These are phyloP conservation scores for Leistus spinibarbis DNA, from an alignment of 2,888 invertebrate genomes.

Conservation along the genomic window DNA sequence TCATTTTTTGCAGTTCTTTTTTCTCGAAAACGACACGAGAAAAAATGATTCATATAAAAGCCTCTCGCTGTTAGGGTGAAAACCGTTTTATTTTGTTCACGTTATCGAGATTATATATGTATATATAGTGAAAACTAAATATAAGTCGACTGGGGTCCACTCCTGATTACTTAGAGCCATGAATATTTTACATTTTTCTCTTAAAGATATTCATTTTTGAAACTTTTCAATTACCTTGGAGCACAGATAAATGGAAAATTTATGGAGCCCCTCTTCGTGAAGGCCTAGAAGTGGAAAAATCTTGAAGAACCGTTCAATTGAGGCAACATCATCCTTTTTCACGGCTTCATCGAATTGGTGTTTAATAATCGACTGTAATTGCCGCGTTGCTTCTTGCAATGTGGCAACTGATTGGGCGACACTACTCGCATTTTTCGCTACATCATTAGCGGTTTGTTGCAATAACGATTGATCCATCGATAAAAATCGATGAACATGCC, in stretches of 20 bases:
- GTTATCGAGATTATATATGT: no score
- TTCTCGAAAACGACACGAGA: no score
- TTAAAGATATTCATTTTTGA: neutral
- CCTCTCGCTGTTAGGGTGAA: no score
- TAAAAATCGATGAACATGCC: slow-evolving; percentile 91
- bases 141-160: no score
- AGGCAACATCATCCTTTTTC: slow-evolving; percentile 82
- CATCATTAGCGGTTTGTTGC: slow-evolving; percentile 76
- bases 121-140: no score
- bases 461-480: slow-evolving; percentile 88
- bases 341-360: slow-evolving; percentile 92
- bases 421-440: slow-evolving; percentile 71
- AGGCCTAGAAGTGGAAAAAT: slow-evolving; percentile 94
- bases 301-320: slow-evolving; percentile 94
- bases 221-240: slow-evolving; percentile 65
- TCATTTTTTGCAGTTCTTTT: no score
- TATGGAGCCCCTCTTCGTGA: slow-evolving; percentile 86
- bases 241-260: slow-evolving; percentile 87
- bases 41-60: no score
- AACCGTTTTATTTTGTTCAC: no score
- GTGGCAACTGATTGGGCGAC: slow-evolving; percentile 73
- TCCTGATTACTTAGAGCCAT: no score
- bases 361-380: slow-evolving; percentile 72
- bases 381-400: slow-evolving; percentile 76
- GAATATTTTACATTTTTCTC: no score